Evolutionary conservation across 2,888 invertebrate genomes (phyloP).

Genomic region (Cataglyphis altisquamis): DNA sequence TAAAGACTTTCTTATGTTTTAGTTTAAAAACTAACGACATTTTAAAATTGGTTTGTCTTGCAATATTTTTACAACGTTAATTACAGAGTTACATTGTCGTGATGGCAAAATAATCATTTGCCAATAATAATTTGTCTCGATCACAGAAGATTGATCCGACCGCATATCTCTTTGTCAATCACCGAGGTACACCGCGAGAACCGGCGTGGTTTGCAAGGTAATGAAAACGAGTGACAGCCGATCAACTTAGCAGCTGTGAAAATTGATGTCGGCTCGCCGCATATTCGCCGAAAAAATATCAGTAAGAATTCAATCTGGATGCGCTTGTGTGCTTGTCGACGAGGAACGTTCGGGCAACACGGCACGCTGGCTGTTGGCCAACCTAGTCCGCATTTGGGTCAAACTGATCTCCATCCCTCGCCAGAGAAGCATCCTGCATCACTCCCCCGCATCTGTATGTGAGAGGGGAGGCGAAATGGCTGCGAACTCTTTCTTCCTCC

Average conservation of each 20-base stretch:
- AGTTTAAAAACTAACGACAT: background rate
- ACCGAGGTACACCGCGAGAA: background rate
- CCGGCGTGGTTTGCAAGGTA: constrained; percentile 45
- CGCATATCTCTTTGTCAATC: constrained; percentile 9
- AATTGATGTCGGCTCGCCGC: constrained; percentile 75
- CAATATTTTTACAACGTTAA: background rate
- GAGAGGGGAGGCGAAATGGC: background rate
- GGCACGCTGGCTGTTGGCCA: constrained; percentile 81
- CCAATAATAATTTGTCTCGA: background rate
- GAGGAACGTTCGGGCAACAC: constrained; percentile 71
- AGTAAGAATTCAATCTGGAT: constrained; percentile 60
- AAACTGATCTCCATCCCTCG: constrained; percentile 63
- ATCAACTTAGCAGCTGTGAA: constrained; percentile 78
- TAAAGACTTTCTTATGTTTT: background rate
- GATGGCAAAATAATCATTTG: constrained; percentile 14
- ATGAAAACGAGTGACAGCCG: constrained; percentile 63
- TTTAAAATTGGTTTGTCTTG: background rate
- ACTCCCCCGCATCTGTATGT: constrained; percentile 8
- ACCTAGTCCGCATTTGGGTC: constrained; percentile 81
- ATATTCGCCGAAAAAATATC: constrained; percentile 63
- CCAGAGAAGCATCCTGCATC: background rate
- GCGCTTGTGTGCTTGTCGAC: constrained; percentile 45
- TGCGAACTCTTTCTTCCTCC: constrained; percentile 7
- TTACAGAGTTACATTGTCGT: background rate
- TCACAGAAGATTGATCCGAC: constrained; percentile 14